Evolutionary conservation across 1,140 invertebrate species (phyloP).

Genomic region (Armadillidium nasatum): DNA sequence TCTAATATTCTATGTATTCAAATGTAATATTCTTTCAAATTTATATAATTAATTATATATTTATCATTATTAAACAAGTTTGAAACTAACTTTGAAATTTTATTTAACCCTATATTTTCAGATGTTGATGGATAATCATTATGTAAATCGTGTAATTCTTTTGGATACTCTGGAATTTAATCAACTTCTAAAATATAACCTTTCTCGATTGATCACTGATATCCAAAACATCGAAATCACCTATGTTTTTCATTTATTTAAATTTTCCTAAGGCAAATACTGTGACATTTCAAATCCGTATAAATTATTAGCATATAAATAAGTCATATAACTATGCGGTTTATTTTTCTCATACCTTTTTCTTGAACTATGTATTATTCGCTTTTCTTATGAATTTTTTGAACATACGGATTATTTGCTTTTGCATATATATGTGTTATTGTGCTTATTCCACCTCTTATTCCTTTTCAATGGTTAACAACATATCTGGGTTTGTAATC

Average conservation of each 20-base stretch:
- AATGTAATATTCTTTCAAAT: constrained; percentile 46
- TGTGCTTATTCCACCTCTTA: too few species aligned
- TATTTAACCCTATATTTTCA: neutral
- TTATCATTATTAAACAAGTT: neutral
- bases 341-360: too few species aligned
- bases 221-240: neutral
- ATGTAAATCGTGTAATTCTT: neutral
- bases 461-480: too few species aligned
- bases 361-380: too few species aligned
- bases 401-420: too few species aligned
- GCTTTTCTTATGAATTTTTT: too few species aligned
- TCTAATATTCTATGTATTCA: constrained; percentile 47
- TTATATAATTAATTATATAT: constrained; percentile 44
- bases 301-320: too few species aligned
- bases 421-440: too few species aligned
- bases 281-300: too few species aligned
- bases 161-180: neutral
- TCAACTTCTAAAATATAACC: constrained; percentile 1
- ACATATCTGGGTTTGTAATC: neutral
- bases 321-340: too few species aligned
- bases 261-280: too few species aligned
- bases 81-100: neutral
- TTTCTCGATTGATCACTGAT: neutral
- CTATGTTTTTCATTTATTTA: too few species aligned
- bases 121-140: neutral